These are phyloP conservation scores for Cyclopterus lumpus DNA, from an alignment of 2,797 vertebrate genomes.

Conservation along the genomic window DNA sequence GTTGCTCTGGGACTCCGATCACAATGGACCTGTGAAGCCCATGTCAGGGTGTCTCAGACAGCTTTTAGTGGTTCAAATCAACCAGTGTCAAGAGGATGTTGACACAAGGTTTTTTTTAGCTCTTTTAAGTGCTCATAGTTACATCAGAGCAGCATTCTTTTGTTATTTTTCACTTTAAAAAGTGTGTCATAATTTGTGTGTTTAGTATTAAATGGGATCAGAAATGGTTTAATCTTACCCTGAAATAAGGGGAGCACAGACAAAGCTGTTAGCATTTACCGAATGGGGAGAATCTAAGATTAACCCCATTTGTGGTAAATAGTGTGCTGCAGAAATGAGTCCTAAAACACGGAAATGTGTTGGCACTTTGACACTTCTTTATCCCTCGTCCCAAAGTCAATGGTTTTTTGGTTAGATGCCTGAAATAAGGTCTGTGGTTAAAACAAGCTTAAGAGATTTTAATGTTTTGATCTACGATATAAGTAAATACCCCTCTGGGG, in stretches of 20 bases:
- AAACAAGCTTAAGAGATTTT: background rate
- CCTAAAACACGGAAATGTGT: background rate
- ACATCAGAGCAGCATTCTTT: constrained; percentile 19
- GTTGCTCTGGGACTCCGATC: constrained; percentile 21
- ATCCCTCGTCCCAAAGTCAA: background rate
- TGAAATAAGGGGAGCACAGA: constrained; percentile 26
- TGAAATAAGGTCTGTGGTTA: background rate
- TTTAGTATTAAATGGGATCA: constrained; percentile 34
- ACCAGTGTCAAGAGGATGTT: constrained; percentile 39
- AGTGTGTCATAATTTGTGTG: constrained; percentile 21
- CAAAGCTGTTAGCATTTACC: constrained; percentile 51
- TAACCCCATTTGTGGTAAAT: constrained; percentile 64
- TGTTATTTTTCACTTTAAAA: constrained; percentile 32
- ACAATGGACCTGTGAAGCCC: constrained; percentile 45
- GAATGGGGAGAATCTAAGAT: constrained; percentile 67
- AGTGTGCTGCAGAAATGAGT: background rate
- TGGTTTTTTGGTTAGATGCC: background rate
- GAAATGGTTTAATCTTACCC: constrained; percentile 39
- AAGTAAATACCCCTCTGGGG: background rate
- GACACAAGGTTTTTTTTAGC: constrained; percentile 3
- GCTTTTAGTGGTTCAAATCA: constrained; percentile 27
- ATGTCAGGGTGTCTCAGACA: constrained; percentile 50
- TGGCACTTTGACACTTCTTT: background rate
- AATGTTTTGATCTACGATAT: background rate
- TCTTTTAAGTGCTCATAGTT: constrained; percentile 24